Conservation (phyloP, 2,797 vertebrate species). For the Todus mexicanus region DNA sequence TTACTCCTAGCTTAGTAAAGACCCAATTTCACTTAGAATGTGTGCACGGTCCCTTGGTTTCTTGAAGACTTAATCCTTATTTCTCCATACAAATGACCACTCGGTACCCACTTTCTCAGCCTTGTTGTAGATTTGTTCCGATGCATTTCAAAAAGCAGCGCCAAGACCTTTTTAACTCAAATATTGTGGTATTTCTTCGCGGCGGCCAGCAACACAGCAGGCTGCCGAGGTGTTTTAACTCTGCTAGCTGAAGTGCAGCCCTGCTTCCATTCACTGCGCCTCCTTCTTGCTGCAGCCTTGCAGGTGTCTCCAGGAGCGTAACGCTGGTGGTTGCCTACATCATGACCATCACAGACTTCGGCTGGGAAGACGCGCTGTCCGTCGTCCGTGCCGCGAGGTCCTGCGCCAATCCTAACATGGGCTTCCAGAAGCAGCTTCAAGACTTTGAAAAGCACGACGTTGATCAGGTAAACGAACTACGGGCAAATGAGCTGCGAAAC, state of each 20-base stretch:
- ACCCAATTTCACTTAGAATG: background rate
- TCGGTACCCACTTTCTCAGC: background rate
- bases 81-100: background rate
- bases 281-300: conserved; percentile 78
- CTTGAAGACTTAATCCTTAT: background rate
- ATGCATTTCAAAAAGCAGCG: background rate
- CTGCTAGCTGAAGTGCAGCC: background rate
- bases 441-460: conserved; percentile 87
- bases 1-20: background rate
- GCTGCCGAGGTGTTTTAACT: background rate
- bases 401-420: conserved; percentile 90
- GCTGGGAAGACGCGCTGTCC: conserved; percentile 90
- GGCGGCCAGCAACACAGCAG: background rate
- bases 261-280: background rate
- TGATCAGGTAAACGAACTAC: conserved; percentile 75
- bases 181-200: background rate
- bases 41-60: background rate
- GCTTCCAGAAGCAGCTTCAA: conserved; percentile 93
- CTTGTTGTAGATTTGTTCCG: background rate
- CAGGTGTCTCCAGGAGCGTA: conserved; percentile 94
- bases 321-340: conserved; percentile 94
- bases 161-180: background rate
- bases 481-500: background rate
- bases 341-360: conserved; percentile 91
- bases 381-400: conserved; percentile 86